phyloP scores from a whole-genome alignment of 2,888 invertebrate genomes.

The Epistrophe eligans region DNA sequence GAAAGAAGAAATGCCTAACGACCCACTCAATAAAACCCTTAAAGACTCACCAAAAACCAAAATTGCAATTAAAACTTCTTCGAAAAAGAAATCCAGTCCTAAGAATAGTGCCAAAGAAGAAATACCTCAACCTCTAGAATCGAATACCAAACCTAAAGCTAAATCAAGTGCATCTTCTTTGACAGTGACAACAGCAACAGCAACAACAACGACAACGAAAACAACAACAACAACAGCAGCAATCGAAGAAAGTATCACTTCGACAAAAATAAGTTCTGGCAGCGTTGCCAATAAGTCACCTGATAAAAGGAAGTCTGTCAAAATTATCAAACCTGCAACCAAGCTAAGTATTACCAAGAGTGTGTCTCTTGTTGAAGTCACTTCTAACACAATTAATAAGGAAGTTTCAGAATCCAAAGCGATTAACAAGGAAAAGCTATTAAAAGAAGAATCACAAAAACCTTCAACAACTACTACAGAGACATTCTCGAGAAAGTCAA shows the following conservation, averaged over 20 bases:
- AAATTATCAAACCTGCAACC: constrained; percentile 46
- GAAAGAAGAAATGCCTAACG: constrained; percentile 13
- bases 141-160: constrained; percentile 77
- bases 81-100: constrained; percentile 72
- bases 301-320: constrained; percentile 78
- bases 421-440: constrained; percentile 77
- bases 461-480: constrained; percentile 71
- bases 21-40: constrained; percentile 49
- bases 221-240: constrained; percentile 61
- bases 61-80: constrained; percentile 44
- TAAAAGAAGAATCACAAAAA: constrained; percentile 73
- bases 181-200: constrained; percentile 65
- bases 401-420: constrained; percentile 69
- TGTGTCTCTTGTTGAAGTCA: constrained; percentile 51
- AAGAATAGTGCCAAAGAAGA: constrained; percentile 69
- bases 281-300: constrained; percentile 82
- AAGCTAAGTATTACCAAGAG: constrained; percentile 56
- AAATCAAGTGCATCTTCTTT: constrained; percentile 45
- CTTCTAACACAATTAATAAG: constrained; percentile 75
- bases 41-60: constrained; percentile 58
- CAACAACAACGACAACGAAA: constrained; percentile 56
- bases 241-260: constrained; percentile 77
- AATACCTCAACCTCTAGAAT: constrained; percentile 77
- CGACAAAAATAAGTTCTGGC: constrained; percentile 83
- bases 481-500: constrained; percentile 71